Percentiles rank a stretch among this genome's conserved stretches.
Conservation (phyloP, 2,888 invertebrate genomes). For the Scelioninae gen. 2 region DNA sequence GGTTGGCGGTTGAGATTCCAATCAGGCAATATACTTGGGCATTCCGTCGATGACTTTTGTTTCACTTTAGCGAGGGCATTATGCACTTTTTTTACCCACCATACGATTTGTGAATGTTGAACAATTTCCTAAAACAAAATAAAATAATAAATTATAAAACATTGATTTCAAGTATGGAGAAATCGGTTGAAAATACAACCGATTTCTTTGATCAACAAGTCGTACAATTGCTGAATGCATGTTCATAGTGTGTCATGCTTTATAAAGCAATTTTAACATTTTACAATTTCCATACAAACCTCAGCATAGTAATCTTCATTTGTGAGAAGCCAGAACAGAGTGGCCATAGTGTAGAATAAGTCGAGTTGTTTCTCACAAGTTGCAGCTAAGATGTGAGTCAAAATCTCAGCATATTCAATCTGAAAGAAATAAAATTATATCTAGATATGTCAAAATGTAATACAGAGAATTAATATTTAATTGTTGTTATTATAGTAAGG, state of each 20-base stretch:
- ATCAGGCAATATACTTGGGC: conserved; percentile 42
- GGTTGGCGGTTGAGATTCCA: conserved; percentile 49
- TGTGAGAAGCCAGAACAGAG: conserved; percentile 48
- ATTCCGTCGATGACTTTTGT: conserved; percentile 21
- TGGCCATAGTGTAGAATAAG: conserved; percentile 44
- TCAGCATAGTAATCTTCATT: conserved; percentile 45
- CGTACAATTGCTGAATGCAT: no score
- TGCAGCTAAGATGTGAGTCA: conserved; percentile 45
- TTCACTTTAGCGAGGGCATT: conserved; percentile 33
- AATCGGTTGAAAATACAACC: no score
- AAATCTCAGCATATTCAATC: conserved; percentile 45
- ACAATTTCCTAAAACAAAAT: conserved; percentile 41
- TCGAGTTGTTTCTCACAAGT: conserved; percentile 51
- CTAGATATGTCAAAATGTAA: no score
- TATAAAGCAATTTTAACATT: no score
- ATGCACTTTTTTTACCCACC: conserved; percentile 42
- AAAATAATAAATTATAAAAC: conserved; percentile 7
- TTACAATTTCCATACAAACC: no score
- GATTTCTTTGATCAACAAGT: no score
- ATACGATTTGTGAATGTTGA: conserved; percentile 33
- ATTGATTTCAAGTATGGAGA: no score
- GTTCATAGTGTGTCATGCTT: no score
- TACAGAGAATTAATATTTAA: no score
- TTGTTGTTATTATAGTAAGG: no score
- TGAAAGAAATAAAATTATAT: no score